Evolutionary conservation across 2,113 vertebrate species (phyloP), one percentile per base, ranked within the genome.

Genomic region (Ageneiosus marmoratus): DNA sequence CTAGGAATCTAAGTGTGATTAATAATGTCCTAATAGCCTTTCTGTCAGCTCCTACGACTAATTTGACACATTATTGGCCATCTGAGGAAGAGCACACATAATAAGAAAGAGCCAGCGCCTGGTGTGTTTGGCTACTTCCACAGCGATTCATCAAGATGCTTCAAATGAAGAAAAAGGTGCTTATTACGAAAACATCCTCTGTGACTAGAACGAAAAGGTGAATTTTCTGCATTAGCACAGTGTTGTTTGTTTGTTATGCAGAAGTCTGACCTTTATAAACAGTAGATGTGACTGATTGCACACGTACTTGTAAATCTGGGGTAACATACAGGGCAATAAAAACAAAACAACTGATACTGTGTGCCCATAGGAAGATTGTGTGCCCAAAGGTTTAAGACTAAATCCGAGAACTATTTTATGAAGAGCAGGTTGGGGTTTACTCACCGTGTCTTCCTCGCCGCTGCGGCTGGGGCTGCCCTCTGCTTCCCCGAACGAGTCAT

Each of bases 391-490:
- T 10, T 18, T 34, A 6, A 29, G 70, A 46, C 37, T 69, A 41
- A 72, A 72, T n/a, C 41, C 24, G 10, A 9, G 34, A 5, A 55
- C 37, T 41, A 27, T 44, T 18, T 58, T 27, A 16, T 20, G 7
- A 24, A 1, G 12, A 74, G 32, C 15, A 29, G 9, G 48, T 50
- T 10, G 50, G 0, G 29, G 29, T 55, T 55, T 90, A 97, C 98
- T 98, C 93, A 99, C 98, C 92, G 95, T 93, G 82, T 98, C 97
- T 87, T 97, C 97, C 90, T 96, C 97, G 92, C 96, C 97, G 29
- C 95, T 98, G 92, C 96, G 97, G 92, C 96, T 98, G 41, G 96
- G 97, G 89, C 97, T 98, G 93, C 97, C 97, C 91, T 98, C 97
- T 0, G 95, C 96, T 89, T 98, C 97, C 86, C 97, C 97, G 1